Base-by-base conservation (phyloP, 1,140 invertebrate species). In the Philotrypesis tridentata region DNA sequence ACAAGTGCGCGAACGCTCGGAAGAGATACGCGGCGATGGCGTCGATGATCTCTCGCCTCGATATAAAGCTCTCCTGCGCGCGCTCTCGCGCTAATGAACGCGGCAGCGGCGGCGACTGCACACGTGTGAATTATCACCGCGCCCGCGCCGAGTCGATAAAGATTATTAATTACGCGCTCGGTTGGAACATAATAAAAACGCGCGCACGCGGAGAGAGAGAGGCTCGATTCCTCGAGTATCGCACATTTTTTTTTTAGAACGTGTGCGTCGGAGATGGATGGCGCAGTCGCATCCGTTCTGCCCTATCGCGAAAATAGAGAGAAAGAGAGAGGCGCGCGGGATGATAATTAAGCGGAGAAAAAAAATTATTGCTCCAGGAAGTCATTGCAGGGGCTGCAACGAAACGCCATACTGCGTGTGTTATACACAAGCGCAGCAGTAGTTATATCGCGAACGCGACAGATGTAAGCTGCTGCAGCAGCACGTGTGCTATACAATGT, bases 381-480 rank as follows among this genome's bases (percentile, higher is more conserved):
- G 40, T 37, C 33, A 14, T 43, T 43, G 12, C 17, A 55, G 48
- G 21, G 48, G 48, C 17, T 11, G 12, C 12, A 33, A 61, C 55
- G 43, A 65, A 65, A 65, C 29, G 37, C 65, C 9, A 9, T 55
- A 17, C n/a, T n/a, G n/a, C n/a, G n/a, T n/a, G n/a, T n/a, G n/a
- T n/a, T 55, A 55, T 14, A 55, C 48, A n/a, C n/a, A n/a, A n/a
- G n/a, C n/a, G n/a, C 48, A n/a, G 21, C 48, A 55, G 48, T 17
- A n/a, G n/a, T 17, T 55, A 21, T 55, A n/a, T 3, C 48, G 27
- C 79, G 77, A 82, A 82, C 82, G 85, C 87, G 86, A 87, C 87
- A 88, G 86, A 88, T 88, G 86, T 85, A 87, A 84, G 86, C 85
- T 86, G 84, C 86, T 88, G 86, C 84, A 72, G 86, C 84, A 72